phyloP scores from a whole-genome alignment of 2,888 invertebrate species.

The Odontocolon sp. region DNA sequence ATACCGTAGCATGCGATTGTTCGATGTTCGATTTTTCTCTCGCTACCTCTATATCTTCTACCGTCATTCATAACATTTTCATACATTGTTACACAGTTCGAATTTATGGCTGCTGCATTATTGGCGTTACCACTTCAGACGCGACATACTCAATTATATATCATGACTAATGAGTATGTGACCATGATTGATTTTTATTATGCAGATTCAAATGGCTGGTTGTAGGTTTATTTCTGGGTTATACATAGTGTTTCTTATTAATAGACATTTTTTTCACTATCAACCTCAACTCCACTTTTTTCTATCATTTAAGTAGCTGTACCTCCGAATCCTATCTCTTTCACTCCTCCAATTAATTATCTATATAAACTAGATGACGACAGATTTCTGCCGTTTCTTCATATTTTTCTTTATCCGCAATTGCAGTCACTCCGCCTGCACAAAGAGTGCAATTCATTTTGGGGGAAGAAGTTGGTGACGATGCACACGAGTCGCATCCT shows the following conservation, averaged over 20 bases:
- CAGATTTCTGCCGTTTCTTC: not conserved
- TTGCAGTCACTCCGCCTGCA: slow-evolving; percentile 94
- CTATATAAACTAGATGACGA: not conserved
- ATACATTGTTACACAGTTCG: not conserved
- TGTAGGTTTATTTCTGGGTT: slow-evolving; percentile 8
- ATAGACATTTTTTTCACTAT: not conserved
- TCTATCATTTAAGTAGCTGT: slow-evolving; percentile 3
- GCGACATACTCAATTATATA: not conserved
- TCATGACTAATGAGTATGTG: too few relatives aligned
- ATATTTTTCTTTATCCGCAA: not conserved
- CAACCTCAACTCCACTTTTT: not conserved
- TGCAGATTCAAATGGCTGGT: slow-evolving; percentile 39
- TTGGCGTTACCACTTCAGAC: too few relatives aligned
- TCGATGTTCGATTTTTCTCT: slow-evolving; percentile 40
- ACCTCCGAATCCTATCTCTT: not conserved
- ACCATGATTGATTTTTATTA: slow-evolving; percentile 16
- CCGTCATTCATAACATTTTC: not conserved
- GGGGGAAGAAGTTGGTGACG: slow-evolving; percentile 95
- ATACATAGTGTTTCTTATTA: slow-evolving; percentile 10
- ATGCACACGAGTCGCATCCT: slow-evolving; percentile 92
- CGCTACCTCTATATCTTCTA: slow-evolving; percentile 4
- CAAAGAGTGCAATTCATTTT: slow-evolving; percentile 98
- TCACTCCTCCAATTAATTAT: not conserved
- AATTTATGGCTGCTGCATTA: not conserved
- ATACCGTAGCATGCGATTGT: slow-evolving; percentile 39